A percentile compares a stretch with the other conserved stretches of the same genome.
phyloP scores from a whole-genome alignment of 2,797 vertebrate genomes.

The Heterohyrax brucei region DNA sequence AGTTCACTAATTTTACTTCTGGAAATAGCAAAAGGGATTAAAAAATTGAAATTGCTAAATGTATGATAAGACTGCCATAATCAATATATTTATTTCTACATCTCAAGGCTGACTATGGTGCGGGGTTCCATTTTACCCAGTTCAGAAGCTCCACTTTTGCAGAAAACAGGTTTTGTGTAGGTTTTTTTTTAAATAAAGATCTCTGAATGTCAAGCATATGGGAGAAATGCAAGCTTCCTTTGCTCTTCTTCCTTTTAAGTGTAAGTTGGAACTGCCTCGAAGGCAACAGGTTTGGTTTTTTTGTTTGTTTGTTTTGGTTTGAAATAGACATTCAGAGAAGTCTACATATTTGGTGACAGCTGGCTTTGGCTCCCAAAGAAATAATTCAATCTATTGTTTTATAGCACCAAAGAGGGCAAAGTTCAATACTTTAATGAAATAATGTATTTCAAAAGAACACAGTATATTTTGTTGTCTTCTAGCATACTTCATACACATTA shows the following conservation, averaged over 20 bases:
- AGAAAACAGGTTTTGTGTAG: not conserved
- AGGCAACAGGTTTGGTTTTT: too few species aligned
- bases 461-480: slow-evolving; percentile 49
- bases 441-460: slow-evolving; percentile 27
- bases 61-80: not conserved
- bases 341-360: not conserved
- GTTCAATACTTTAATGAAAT: slow-evolving; percentile 48
- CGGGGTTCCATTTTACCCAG: not conserved
- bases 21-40: slow-evolving; percentile 24
- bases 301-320: not conserved
- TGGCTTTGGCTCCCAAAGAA: slow-evolving; percentile 50
- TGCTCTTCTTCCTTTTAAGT: not conserved
- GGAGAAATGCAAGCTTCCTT: slow-evolving; percentile 39
- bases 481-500: not conserved
- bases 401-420: slow-evolving; percentile 46
- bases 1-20: slow-evolving; percentile 64
- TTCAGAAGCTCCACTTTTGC: slow-evolving; percentile 2
- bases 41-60: slow-evolving; percentile 24
- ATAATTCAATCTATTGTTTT: slow-evolving; percentile 45
- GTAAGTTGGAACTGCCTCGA: too few species aligned
- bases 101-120: not conserved
- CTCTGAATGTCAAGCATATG: slow-evolving; percentile 23
- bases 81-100: slow-evolving; percentile 37
- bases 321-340: slow-evolving; percentile 21
- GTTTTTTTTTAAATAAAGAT: not conserved